Base-by-base conservation (phyloP, 2,113 vertebrate genomes). In the Serilophus lunatus region DNA sequence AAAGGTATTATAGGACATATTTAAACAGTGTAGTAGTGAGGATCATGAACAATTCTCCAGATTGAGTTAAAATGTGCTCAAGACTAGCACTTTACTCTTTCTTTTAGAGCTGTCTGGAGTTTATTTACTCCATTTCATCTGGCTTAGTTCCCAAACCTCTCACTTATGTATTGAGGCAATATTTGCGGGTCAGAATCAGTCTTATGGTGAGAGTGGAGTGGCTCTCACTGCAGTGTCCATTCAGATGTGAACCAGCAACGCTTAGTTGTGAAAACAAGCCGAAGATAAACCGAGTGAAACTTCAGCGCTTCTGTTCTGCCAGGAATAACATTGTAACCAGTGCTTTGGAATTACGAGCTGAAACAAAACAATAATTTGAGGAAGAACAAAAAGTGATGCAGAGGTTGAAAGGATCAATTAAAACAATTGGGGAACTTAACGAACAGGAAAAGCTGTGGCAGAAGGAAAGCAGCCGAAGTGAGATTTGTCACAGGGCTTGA, bases 281-380 rank as follows among this genome's bases (percentile, higher is more conserved):
- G 74, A 82, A 88, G 92, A 96, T 88, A 96, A 92, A 61, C 72
- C 50, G 72, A 60, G 82, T 35, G 90, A 91, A 94, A 88, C 87
- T 82, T 88, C 44, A 95, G 79, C 68, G 31, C 71, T 90, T 93
- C 51, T 88, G 26, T 85, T 88, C 75, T 95, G 92, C 88, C 93
- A 95, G 93, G 72, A 93, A 57, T 76, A 93, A 90, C 81, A 86
- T 86, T 76, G 35, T 56, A 75, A 88, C 82, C 61, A 78, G 12
- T 71, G 65, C 54, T 86, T 86, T 1, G 19, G 72, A 59, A 81
- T 81, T 80, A 66, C 38, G 66, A 88, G 42, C 26, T 75, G 45
- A 94, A 97, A 82, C 72, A 94, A 94, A 96, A 92, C 53, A 95
- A 78, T 95, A 95, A 95, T 95, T 93, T 94, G 72, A 93, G 82